These are phyloP conservation scores for Notarius quadriscutis DNA, from an alignment of 2,113 vertebrate species.

Conservation along the genomic window DNA sequence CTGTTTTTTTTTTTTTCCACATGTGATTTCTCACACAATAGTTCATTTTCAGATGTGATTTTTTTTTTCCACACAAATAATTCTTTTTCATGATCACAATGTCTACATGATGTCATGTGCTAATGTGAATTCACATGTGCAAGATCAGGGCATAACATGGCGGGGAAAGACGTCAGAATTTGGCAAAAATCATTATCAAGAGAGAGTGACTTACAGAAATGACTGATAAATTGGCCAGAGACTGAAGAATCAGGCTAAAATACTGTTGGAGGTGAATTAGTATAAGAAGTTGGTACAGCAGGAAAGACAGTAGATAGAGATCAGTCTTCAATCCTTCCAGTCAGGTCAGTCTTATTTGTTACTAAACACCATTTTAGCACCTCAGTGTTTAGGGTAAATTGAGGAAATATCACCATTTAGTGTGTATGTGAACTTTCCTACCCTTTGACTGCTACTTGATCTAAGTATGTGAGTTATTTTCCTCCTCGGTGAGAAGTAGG, in stretches of 20 bases:
- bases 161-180: neutral
- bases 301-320: no score
- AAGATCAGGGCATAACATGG: neutral
- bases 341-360: slow-evolving; percentile 1
- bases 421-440: slow-evolving; percentile 36
- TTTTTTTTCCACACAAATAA: neutral
- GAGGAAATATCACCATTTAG: slow-evolving; percentile 23
- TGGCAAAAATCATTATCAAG: neutral
- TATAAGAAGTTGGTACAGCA: neutral
- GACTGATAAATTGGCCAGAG: neutral
- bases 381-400: slow-evolving; percentile 13
- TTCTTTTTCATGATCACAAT: neutral
- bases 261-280: neutral
- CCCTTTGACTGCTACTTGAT: slow-evolving; percentile 42
- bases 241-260: neutral
- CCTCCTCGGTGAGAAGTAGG: slow-evolving; percentile 13
- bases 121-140: neutral
- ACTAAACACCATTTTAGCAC: slow-evolving; percentile 5
- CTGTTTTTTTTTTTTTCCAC: neutral
- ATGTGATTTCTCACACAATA: neutral
- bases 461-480: slow-evolving; percentile 45
- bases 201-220: neutral
- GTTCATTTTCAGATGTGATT: neutral
- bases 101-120: neutral
- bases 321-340: neutral